Percentiles rank a stretch among this genome's conserved stretches.
These are phyloP conservation scores for Percopsis transmontana DNA, from an alignment of 2,113 vertebrate species.

Conservation along the genomic window DNA sequence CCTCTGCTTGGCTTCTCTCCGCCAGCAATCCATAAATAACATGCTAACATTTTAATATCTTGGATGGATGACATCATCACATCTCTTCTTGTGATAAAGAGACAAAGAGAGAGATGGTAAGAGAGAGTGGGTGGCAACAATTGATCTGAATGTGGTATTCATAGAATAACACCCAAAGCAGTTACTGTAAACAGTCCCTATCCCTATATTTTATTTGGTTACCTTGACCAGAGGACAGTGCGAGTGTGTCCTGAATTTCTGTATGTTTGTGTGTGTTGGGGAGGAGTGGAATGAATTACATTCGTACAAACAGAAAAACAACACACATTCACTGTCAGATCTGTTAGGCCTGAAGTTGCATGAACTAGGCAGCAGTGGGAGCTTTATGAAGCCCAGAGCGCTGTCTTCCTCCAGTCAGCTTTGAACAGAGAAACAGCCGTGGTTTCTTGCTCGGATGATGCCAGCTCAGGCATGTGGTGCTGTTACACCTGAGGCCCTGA, in stretches of 20 bases:
- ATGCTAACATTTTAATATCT: conserved; percentile 35
- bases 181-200: conserved; percentile 5
- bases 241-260: conserved; percentile 15
- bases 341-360: conserved; percentile 51
- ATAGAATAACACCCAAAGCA: neutral
- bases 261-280: neutral
- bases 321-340: conserved; percentile 30
- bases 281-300: conserved; percentile 42
- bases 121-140: neutral
- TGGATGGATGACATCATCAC: conserved; percentile 22
- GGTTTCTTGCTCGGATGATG: conserved; percentile 11
- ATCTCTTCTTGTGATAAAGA: neutral
- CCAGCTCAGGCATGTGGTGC: neutral
- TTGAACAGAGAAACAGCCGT: neutral
- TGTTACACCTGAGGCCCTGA: neutral
- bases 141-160: too few relatives aligned
- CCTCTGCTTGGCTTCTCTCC: conserved; percentile 18
- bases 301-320: conserved; percentile 25
- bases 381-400: conserved; percentile 39
- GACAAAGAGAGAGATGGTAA: neutral
- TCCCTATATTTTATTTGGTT: conserved; percentile 42
- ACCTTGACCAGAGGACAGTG: conserved; percentile 51
- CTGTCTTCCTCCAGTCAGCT: conserved; percentile 45
- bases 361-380: conserved; percentile 22
- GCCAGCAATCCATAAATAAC: conserved; percentile 37